A percentile compares a stretch with the other conserved stretches of the same genome.
These are phyloP conservation scores for Rhea americana DNA, from an alignment of 2,113 vertebrate genomes.

Conservation along the genomic window DNA sequence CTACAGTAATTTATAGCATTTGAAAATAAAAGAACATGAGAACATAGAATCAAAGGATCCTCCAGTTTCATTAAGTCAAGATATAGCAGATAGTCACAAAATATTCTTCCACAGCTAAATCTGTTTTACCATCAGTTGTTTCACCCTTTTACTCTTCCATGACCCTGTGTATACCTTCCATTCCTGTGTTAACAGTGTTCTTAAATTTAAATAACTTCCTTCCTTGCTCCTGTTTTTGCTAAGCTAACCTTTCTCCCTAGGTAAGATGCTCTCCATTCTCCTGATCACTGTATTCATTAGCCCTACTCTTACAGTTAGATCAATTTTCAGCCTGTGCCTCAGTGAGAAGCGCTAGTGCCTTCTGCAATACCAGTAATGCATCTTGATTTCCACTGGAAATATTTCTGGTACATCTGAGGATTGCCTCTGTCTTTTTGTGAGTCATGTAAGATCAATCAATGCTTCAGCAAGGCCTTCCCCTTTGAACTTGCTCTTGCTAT, in stretches of 20 bases:
- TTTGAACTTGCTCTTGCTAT: neutral
- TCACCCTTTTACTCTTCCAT: neutral
- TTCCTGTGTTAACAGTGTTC: neutral
- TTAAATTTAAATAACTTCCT: neutral
- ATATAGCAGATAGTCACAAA: neutral
- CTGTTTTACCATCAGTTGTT: neutral
- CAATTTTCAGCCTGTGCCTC: neutral
- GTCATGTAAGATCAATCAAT: neutral
- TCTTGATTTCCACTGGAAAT: neutral
- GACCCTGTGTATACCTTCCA: neutral
- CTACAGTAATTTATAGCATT: neutral
- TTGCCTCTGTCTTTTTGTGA: neutral
- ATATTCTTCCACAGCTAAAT: too few relatives aligned
- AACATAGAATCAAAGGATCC: neutral
- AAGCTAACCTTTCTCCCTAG: neutral
- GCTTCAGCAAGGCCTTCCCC: neutral
- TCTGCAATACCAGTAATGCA: neutral
- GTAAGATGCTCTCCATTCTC: neutral
- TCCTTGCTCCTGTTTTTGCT: neutral
- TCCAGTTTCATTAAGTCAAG: neutral
- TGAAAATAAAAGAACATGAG: neutral
- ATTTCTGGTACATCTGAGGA: neutral
- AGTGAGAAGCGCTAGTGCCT: neutral
- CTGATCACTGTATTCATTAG: neutral
- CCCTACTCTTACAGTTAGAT: neutral